Percentiles rank a stretch among this genome's conserved stretches.
Evolutionary conservation across 2,113 vertebrate species (phyloP).

Genomic region (Paratilapia polleni): DNA sequence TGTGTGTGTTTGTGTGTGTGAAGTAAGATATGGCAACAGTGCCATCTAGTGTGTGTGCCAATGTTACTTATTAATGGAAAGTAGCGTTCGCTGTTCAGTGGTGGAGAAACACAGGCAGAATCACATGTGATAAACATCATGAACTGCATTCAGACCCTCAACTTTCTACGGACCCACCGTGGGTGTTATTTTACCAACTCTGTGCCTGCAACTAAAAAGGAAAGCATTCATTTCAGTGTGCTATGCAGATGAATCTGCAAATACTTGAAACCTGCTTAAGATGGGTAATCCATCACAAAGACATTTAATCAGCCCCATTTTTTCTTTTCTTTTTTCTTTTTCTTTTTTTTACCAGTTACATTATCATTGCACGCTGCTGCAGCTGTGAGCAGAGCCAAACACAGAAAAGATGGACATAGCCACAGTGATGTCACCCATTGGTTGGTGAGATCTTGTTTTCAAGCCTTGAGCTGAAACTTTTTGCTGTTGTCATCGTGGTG

Average conservation of each 20-base stretch:
- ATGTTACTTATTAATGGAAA: not conserved
- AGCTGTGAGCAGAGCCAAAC: slow-evolving; percentile 13
- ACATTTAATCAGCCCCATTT: slow-evolving; percentile 52
- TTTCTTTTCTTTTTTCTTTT: not conserved
- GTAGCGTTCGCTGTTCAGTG: not conserved
- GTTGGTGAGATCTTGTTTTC: not conserved
- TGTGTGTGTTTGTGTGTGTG: slow-evolving; percentile 12
- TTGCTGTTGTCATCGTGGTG: too few relatives aligned
- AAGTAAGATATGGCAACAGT: slow-evolving; percentile 65
- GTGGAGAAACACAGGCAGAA: not conserved
- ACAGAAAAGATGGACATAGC: not conserved
- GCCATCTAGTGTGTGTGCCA: slow-evolving; percentile 68
- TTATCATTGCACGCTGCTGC: slow-evolving; percentile 30
- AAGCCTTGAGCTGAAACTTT: too few relatives aligned
- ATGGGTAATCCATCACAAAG: slow-evolving; percentile 56
- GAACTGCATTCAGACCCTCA: slow-evolving; percentile 9
- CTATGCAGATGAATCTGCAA: slow-evolving; percentile 36
- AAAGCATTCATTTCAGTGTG: not conserved
- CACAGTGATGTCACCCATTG: not conserved
- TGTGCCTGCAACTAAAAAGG: not conserved
- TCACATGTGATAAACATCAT: slow-evolving; percentile 6
- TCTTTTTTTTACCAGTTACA: not conserved
- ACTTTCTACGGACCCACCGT: not conserved
- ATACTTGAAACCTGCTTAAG: slow-evolving; percentile 37
- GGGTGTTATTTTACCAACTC: not conserved